A percentile compares a stretch with the other conserved stretches of the same genome.
Evolutionary conservation across 2,797 vertebrate genomes (phyloP).

Genomic region (Neoniphon sammara): DNA sequence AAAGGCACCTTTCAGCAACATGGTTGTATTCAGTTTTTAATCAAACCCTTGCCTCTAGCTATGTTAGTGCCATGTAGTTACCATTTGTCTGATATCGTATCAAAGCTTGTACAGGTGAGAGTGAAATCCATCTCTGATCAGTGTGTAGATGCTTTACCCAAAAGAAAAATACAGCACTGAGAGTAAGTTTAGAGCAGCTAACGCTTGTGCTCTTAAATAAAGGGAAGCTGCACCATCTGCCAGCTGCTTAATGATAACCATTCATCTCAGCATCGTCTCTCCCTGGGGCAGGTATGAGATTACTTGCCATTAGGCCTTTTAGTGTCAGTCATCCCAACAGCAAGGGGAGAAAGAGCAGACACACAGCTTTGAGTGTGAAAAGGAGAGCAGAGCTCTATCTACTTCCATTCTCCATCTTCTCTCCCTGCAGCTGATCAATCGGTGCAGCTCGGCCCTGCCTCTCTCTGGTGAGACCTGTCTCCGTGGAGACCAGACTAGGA

Average conservation of each 20-base stretch:
- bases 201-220: conserved; percentile 20
- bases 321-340: conserved; percentile 38
- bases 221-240: conserved; percentile 24
- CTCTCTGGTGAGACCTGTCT: conserved; percentile 65
- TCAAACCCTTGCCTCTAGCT: too few relatives aligned
- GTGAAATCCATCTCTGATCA: conserved; percentile 12
- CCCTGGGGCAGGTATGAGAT: conserved; percentile 49
- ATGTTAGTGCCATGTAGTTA: too few relatives aligned
- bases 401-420: conserved; percentile 19
- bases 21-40: too few relatives aligned
- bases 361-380: conserved; percentile 29
- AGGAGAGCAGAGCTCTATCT: conserved; percentile 22
- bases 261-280: conserved; percentile 47
- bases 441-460: conserved; percentile 40
- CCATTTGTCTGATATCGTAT: not conserved
- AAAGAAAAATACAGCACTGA: not conserved
- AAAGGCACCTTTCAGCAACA: too few relatives aligned
- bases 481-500: conserved; percentile 75
- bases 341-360: conserved; percentile 12
- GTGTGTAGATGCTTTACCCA: not conserved
- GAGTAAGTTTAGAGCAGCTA: not conserved
- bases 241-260: conserved; percentile 22
- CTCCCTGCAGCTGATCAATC: conserved; percentile 57
- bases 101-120: not conserved
- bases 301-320: conserved; percentile 54